These are phyloP conservation scores for Hemitrygon akajei DNA, from an alignment of 2,797 vertebrate genomes.

Conservation along the genomic window DNA sequence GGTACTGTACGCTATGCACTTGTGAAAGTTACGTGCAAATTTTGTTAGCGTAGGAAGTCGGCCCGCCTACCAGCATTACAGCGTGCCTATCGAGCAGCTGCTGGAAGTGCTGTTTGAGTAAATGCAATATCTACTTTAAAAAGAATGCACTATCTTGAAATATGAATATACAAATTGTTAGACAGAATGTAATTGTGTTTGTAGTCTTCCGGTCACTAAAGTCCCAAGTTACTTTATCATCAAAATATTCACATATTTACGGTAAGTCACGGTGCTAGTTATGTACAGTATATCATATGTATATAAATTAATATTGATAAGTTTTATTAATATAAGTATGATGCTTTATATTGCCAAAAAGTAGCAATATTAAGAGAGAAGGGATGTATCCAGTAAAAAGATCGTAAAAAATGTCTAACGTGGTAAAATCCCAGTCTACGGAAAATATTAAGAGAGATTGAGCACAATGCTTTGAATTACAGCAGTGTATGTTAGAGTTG, in stretches of 20 bases:
- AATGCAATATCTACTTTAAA: background rate
- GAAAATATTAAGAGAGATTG: background rate
- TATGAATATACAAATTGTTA: background rate
- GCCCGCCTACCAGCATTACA: background rate
- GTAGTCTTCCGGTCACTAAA: background rate
- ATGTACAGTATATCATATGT: background rate
- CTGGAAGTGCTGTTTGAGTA: conserved; percentile 7
- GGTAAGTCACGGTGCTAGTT: background rate
- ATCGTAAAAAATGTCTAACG: background rate
- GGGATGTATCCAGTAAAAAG: background rate
- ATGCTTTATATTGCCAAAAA: background rate
- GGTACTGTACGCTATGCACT: background rate
- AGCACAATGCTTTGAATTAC: background rate
- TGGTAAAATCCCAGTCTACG: background rate
- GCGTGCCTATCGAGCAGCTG: background rate
- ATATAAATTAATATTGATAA: background rate
- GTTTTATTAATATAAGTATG: background rate
- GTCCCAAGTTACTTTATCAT: background rate
- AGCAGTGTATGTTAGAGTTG: background rate
- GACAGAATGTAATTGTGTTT: background rate
- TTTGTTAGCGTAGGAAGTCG: background rate
- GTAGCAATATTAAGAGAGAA: background rate
- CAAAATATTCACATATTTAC: background rate
- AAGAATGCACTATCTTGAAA: background rate
- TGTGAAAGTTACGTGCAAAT: conserved; percentile 31